phyloP scores from a whole-genome alignment of 2,797 vertebrate species.

The Geotrypetes seraphini region DNA sequence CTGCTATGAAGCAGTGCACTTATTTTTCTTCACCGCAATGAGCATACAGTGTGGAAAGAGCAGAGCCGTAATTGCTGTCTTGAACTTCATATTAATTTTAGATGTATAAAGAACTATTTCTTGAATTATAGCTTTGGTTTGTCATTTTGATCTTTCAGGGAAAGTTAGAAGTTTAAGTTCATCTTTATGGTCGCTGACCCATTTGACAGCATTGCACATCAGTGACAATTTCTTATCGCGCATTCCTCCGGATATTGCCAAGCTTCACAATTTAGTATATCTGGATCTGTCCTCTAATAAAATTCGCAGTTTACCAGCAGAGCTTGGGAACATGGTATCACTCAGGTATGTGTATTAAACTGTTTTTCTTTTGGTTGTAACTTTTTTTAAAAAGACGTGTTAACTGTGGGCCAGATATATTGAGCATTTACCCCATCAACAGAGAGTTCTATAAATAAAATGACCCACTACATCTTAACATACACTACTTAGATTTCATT shows the following conservation, averaged over 20 bases:
- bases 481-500: too few relatives aligned
- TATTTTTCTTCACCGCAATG: too few relatives aligned
- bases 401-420: too few relatives aligned
- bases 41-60: too few relatives aligned
- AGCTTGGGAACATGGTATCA: constrained; percentile 98
- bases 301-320: constrained; percentile 95
- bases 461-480: too few relatives aligned
- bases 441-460: too few relatives aligned
- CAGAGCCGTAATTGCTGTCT: too few relatives aligned
- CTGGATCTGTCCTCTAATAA: constrained; percentile 97
- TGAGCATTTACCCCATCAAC: too few relatives aligned
- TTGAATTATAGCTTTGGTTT: too few relatives aligned
- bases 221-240: constrained; percentile 95
- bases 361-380: background rate
- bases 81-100: too few relatives aligned
- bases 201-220: constrained; percentile 95
- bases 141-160: constrained; percentile 47
- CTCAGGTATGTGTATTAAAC: constrained; percentile 73
- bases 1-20: too few relatives aligned
- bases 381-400: background rate
- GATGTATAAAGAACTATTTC: too few relatives aligned
- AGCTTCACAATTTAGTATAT: constrained; percentile 96
- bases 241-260: constrained; percentile 98
- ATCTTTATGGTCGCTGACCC: constrained; percentile 90
- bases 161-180: constrained; percentile 92